Evolutionary conservation across 1,140 invertebrate species (phyloP), one percentile per base, ranked within the genome.

Genomic region (Drosophila jambulina): DNA sequence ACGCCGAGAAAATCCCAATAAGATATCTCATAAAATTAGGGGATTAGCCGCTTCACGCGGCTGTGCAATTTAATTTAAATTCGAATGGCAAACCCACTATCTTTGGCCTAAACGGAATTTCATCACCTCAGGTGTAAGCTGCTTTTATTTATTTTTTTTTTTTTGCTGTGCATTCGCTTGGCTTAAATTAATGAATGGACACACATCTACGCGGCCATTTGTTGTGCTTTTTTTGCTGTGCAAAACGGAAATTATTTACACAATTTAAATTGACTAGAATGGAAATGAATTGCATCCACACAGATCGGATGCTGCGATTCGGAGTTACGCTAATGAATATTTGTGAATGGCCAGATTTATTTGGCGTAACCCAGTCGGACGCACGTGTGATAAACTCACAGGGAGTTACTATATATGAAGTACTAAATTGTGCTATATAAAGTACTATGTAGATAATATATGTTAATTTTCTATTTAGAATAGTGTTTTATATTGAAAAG

Each of bases 191-290:
- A 68, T 70, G 67, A 70, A 70, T 70, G 64, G 63, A 25, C 63
- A 67, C 67, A 38, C 34, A 53, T 51, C 43, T 57, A 77, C 58
- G 56, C 23, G 34, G 38, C 54, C 40, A 49, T 32, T 54, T 48
- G 38, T 75, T 32, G 48, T 51, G 19, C 23, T 36, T 46, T 81
- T 67, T 34, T 34, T 69, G 46, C 61, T 65, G 46, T 53, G 58
- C 72, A 88, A 87, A 87, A 88, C 84, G 84, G 83, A 88, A 87
- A 88, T 80, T 87, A 87, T 84, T 83, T 87, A 74, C 83, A 87
- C 76, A 88, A 86, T 78, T 87, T 83, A 74, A 83, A 87, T 83
- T 74, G 79, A 72, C 84, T 69, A 43, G 63, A 70, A 70, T 78
- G 57, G 75, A 25, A 78, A 70, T 78, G 75, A 78, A 60, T 69